Conservation (phyloP, 2,113 vertebrate species). For the Ifrita kowaldi region DNA sequence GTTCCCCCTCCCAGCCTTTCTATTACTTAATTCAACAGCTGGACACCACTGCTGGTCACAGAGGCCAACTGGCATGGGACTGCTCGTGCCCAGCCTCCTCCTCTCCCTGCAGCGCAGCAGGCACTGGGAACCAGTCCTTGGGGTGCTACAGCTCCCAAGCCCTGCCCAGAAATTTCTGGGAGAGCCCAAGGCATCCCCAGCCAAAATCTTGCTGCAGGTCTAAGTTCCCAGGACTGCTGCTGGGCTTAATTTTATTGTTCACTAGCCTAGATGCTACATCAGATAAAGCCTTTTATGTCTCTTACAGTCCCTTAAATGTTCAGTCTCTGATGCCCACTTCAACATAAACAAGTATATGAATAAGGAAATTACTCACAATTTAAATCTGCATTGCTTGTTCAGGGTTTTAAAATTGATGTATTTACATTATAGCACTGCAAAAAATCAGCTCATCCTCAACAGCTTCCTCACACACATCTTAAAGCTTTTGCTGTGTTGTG, state of each 20-base stretch:
- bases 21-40: neutral
- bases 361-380: neutral
- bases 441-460: neutral
- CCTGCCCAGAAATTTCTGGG: neutral
- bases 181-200: neutral
- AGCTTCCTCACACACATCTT: neutral
- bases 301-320: neutral
- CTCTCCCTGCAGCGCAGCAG: neutral
- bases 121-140: fast-evolving
- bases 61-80: neutral
- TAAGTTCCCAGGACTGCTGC: neutral
- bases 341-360: neutral
- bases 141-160: neutral
- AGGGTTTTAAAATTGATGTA: neutral
- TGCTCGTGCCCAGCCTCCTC: fast-evolving
- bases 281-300: neutral
- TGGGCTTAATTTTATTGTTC: neutral
- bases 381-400: neutral
- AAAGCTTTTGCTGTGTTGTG: neutral
- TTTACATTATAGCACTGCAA: neutral
- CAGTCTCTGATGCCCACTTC: neutral
- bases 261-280: neutral
- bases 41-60: neutral
- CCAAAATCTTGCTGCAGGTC: neutral
- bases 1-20: neutral